Percentiles rank a stretch among this genome's conserved stretches.
These are phyloP conservation scores for Ridgeia piscesae DNA, from an alignment of 1,140 invertebrate genomes.

Conservation along the genomic window DNA sequence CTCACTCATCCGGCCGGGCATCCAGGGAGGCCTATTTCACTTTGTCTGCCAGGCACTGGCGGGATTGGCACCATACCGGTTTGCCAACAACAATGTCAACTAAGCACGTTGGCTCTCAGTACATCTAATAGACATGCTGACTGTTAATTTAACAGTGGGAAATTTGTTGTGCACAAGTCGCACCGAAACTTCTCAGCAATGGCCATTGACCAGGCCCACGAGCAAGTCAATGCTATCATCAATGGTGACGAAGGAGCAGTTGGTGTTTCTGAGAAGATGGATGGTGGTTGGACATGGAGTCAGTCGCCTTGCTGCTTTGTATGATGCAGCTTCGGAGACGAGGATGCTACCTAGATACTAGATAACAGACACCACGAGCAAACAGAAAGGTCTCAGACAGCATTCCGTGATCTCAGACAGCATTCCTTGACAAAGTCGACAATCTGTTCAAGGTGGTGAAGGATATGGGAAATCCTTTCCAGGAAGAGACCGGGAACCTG, in stretches of 20 bases:
- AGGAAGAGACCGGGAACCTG: too few species aligned
- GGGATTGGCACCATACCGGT: conserved; percentile 26
- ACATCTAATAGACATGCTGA: conserved; percentile 33
- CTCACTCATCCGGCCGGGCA: neutral
- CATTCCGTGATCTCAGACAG: too few species aligned
- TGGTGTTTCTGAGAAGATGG: conserved; percentile 41
- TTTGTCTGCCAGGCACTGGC: conserved; percentile 10
- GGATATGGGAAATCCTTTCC: too few species aligned
- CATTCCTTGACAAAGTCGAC: too few species aligned
- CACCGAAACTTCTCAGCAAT: conserved; percentile 33
- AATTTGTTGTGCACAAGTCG: conserved; percentile 31
- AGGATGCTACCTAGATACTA: neutral
- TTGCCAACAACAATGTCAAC: conserved; percentile 28
- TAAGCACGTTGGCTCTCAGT: conserved; percentile 34
- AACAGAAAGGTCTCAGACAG: too few species aligned
- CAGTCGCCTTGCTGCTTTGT: conserved; percentile 30
- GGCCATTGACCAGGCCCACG: conserved; percentile 39
- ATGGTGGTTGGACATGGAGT: conserved; percentile 40
- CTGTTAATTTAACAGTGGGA: too few species aligned
- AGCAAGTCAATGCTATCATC: conserved; percentile 40
- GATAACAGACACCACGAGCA: neutral
- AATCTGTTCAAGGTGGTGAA: too few species aligned
- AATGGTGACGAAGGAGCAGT: conserved; percentile 42
- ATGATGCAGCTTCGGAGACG: conserved; percentile 18
- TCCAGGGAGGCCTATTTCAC: neutral